Conservation (phyloP, 2,888 invertebrate genomes). For the Crioceris asparagi region DNA sequence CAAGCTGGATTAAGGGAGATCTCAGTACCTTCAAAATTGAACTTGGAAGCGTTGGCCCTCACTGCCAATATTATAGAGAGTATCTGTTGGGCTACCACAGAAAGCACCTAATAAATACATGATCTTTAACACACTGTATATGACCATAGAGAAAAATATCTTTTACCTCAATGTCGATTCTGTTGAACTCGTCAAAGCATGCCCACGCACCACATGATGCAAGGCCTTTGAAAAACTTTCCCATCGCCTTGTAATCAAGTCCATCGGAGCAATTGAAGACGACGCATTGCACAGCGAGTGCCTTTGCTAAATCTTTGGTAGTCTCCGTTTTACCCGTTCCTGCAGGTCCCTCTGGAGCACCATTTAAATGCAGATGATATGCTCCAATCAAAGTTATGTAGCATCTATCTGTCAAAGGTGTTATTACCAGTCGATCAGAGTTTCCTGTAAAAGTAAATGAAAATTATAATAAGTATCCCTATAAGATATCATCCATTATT, state of each 20-base stretch:
- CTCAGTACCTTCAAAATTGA: conserved; percentile 70
- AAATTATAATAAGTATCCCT: too few relatives aligned
- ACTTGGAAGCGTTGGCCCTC: conserved; percentile 50
- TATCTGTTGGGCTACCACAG: conserved; percentile 81
- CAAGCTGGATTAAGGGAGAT: conserved; percentile 64
- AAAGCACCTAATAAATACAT: conserved; percentile 62
- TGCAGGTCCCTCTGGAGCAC: conserved; percentile 77
- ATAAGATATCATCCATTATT: neutral
- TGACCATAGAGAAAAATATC: neutral
- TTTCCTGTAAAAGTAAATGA: conserved; percentile 52
- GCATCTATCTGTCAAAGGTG: conserved; percentile 66
- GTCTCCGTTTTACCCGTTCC: conserved; percentile 88
- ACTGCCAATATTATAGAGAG: conserved; percentile 69
- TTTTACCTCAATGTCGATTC: conserved; percentile 31
- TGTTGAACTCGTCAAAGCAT: conserved; percentile 82
- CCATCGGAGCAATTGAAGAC: conserved; percentile 84
- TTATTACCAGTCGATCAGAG: conserved; percentile 62
- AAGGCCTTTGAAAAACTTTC: conserved; percentile 70
- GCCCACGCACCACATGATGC: conserved; percentile 80
- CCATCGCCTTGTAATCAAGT: conserved; percentile 77
- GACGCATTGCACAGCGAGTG: conserved; percentile 81
- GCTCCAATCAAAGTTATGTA: conserved; percentile 77
- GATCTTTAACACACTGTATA: neutral
- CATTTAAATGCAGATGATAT: conserved; percentile 71
- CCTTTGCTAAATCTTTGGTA: conserved; percentile 86